Evolutionary conservation across 1,140 invertebrate species (phyloP).

Genomic region (Stegodyphus mimosarum): DNA sequence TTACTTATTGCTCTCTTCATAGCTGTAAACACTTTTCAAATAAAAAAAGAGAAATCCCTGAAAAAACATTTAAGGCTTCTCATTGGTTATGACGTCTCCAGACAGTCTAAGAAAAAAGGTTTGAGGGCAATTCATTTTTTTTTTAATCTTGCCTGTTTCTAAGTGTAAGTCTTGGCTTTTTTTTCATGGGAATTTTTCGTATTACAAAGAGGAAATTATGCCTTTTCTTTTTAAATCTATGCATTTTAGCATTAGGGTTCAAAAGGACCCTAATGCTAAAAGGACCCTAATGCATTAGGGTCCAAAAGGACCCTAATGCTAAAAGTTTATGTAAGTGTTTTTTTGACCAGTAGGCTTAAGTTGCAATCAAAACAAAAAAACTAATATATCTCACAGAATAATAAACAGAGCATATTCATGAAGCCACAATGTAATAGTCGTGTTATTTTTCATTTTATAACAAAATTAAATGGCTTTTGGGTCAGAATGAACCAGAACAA

Average conservation of each 20-base stretch:
- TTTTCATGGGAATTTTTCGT: not conserved
- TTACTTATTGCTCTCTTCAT: too few relatives aligned
- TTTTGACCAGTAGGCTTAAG: not conserved
- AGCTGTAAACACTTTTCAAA: too few relatives aligned
- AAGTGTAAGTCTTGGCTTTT: not conserved
- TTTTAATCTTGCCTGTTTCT: too few relatives aligned
- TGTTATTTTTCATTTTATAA: not conserved
- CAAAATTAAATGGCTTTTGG: not conserved
- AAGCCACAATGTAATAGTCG: not conserved
- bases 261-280: too few relatives aligned
- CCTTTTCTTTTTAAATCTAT: too few relatives aligned
- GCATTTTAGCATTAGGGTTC: too few relatives aligned
- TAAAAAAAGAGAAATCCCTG: too few relatives aligned
- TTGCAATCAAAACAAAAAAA: not conserved
- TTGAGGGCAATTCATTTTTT: too few relatives aligned
- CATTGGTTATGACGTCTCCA: too few relatives aligned
- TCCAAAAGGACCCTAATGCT: not conserved
- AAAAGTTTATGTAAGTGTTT: not conserved
- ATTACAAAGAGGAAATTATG: not conserved
- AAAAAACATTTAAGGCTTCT: too few relatives aligned
- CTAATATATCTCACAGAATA: not conserved
- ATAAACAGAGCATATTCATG: not conserved
- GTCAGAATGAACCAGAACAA: not conserved
- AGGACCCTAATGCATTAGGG: too few relatives aligned
- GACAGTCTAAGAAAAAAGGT: too few relatives aligned